These are phyloP conservation scores for Drosophila quinaria DNA, from an alignment of 2,888 invertebrate genomes.

Conservation along the genomic window DNA sequence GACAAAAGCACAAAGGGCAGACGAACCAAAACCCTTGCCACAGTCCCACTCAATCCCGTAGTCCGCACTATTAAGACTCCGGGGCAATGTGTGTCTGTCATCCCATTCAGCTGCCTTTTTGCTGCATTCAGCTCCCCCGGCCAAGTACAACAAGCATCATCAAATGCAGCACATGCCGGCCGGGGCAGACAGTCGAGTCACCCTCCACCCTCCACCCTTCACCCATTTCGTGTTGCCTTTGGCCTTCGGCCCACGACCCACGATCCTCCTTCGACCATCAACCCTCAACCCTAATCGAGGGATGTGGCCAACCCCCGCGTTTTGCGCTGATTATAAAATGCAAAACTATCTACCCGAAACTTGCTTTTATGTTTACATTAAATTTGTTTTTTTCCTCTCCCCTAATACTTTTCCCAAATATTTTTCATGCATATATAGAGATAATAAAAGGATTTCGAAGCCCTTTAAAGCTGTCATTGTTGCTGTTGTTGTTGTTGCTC, in stretches of 20 bases:
- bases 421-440: constrained; percentile 28
- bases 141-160: constrained; percentile 44
- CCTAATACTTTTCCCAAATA: constrained; percentile 22
- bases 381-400: constrained; percentile 44
- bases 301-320: constrained; percentile 59
- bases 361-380: constrained; percentile 78
- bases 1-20: constrained; percentile 65
- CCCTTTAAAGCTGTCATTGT: constrained; percentile 39
- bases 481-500: constrained; percentile 24
- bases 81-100: constrained; percentile 40
- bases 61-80: constrained; percentile 67
- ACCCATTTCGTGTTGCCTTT: constrained; percentile 13
- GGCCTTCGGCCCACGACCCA: constrained; percentile 31
- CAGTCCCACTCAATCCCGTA: constrained; percentile 24
- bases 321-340: constrained; percentile 73
- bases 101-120: constrained; percentile 32
- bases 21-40: constrained; percentile 8
- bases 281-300: constrained; percentile 57
- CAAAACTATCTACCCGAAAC: constrained; percentile 73
- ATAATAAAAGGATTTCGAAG: constrained; percentile 51
- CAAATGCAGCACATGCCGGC: constrained; percentile 65
- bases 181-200: constrained; percentile 40
- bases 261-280: constrained; percentile 18
- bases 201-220: constrained; percentile 26
- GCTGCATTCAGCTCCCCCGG: constrained; percentile 21